Evolutionary conservation across 2,113 vertebrate species (phyloP), one percentile per base, ranked within the genome.

Genomic region (Sialia sialis): DNA sequence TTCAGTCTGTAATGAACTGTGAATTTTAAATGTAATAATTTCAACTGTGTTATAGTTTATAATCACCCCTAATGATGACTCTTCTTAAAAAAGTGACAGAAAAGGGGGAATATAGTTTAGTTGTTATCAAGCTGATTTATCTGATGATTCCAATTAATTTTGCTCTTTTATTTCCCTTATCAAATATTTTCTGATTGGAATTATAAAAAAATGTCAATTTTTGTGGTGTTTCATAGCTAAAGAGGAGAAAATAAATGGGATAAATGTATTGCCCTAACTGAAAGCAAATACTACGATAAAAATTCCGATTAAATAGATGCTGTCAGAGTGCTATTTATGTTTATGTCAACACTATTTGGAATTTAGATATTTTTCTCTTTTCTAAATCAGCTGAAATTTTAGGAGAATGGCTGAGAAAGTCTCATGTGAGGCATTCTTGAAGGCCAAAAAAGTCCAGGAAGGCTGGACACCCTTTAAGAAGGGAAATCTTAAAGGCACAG

Each of bases 401-500:
- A 82, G n/a, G n/a, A 34, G 16, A 8, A 4, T 46, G 38, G 3
- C 8, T 75, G 60, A 39, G 39, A 39, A 75, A 26, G 13, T 22
- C 39, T 4, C 4, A n/a, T 60, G 38, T 52, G 54, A 68, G 25
- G 20, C 4, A 39, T 1, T 9, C 20, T 38, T 30, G 16, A 34
- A 82, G 19, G n/a, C 22, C 10, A 38, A 39, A 66, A 26, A 11
- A 14, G 6, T 10, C 23, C 22, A n/a, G 38, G 27, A 59, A 66
- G 5, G 15, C 7, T 44, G 23, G 52, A 38, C 0, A 0, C 13
- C 13, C 22, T 52, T 58, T 52, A 25, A 44, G 32, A 66, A 34
- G 32, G 11, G 8, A 44, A 74, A 44, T 73, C 8, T 51, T 44
- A 51, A n/a, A 51, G 51, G 16, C 29, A 16, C 16, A 15, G 16